Evolutionary conservation across 2,113 vertebrate genomes (phyloP).

Genomic region (Mustelus asterias): DNA sequence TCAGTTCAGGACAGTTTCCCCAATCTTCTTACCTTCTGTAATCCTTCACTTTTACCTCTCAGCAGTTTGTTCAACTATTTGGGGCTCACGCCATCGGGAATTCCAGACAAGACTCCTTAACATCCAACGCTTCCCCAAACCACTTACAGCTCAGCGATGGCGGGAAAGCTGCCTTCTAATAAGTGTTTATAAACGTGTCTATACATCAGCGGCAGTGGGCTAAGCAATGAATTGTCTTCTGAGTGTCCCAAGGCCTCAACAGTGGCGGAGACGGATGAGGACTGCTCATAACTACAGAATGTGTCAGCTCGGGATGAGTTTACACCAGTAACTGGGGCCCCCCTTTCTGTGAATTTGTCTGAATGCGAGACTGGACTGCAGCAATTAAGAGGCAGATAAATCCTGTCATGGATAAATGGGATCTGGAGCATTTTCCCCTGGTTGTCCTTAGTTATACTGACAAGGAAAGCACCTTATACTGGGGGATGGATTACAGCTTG

Average conservation of each 20-base stretch:
- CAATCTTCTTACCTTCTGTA: background rate
- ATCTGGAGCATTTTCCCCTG: background rate
- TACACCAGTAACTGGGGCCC: background rate
- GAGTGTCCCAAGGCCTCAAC: background rate
- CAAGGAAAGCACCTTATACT: background rate
- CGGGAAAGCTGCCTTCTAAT: background rate
- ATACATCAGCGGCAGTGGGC: background rate
- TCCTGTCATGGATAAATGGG: conserved; percentile 24
- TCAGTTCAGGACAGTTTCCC: background rate
- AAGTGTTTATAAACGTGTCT: background rate
- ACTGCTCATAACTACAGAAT: background rate
- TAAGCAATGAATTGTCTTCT: background rate
- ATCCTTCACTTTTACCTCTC: background rate
- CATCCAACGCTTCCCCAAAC: background rate
- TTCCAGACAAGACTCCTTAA: background rate
- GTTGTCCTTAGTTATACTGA: background rate
- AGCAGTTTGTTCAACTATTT: background rate
- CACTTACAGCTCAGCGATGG: background rate
- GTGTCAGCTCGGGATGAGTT: background rate
- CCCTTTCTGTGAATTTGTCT: background rate
- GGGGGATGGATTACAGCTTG: background rate
- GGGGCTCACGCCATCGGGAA: background rate
- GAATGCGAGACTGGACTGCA: background rate
- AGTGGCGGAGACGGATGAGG: background rate
- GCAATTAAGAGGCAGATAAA: conserved; percentile 13